Evolutionary conservation across 2,797 vertebrate species (phyloP), one percentile per base, ranked within the genome.

Genomic region (Vireo griseus): DNA sequence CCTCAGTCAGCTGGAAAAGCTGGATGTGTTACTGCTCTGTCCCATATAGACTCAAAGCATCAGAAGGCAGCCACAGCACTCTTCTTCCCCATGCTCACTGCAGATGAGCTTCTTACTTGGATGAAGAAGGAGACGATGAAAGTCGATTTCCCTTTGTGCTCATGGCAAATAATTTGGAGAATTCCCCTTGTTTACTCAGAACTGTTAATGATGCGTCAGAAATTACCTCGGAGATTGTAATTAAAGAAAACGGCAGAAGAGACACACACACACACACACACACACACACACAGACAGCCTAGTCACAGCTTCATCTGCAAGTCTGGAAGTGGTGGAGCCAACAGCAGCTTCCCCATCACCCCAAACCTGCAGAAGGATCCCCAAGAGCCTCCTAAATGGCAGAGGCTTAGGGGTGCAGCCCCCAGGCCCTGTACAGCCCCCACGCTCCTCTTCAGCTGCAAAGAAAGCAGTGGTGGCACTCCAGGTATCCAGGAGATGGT

Each of bases 161-260:
- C 97, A 99, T 98, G 98, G 98, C 98, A 91, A 98, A 98, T 99
- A 98, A 99, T 98, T 99, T 98, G 98, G 98, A 98, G 98, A 98
- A 98, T 98, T 98, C 98, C 98, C 98, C 98, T 99, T 98, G 98
- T 99, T 99, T 99, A 99, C 98, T 98, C 98, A 98, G 98, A 98
- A 98, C 98, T 98, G 98, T 98, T 99, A 99, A 99, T 98, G 98
- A 99, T 98, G 98, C 98, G 98, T 98, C 98, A 98, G 98, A 99
- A 99, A 99, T 99, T 99, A 99, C 99, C 98, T 98, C 98, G 87
- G 98, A 98, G 98, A 98, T 98, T 98, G 98, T 99, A 99, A 99
- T 99, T 99, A 99, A 98, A 98, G 98, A 88, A 96, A 98, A 98
- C 98, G 91, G 98, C 98, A 98, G 98, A 98, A 98, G 87, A 98